phyloP scores from a whole-genome alignment of 2,888 invertebrate genomes.

The Epinotia ramella region DNA sequence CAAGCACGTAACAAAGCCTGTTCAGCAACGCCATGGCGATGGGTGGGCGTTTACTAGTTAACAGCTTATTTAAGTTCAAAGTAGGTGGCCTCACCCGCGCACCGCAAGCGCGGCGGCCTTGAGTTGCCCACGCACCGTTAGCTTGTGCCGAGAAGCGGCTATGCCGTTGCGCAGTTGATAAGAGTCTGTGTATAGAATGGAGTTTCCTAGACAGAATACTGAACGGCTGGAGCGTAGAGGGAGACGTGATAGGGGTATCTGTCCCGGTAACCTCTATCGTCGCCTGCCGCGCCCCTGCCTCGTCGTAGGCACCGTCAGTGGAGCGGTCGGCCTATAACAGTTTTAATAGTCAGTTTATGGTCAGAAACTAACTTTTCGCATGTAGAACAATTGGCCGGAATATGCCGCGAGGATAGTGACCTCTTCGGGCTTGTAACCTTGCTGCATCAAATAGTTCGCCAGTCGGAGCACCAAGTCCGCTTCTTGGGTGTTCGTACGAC shows the following conservation, averaged over 20 bases:
- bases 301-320: no score
- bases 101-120: no score
- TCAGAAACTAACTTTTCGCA: constrained; percentile 75
- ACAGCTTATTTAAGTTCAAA: no score
- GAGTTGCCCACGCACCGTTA: no score
- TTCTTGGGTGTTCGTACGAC: constrained; percentile 87
- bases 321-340: not conserved
- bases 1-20: no score
- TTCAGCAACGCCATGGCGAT: no score
- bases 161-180: no score
- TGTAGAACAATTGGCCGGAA: constrained; percentile 88
- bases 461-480: constrained; percentile 85
- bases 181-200: no score
- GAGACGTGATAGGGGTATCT: not conserved
- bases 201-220: no score
- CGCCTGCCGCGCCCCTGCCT: not conserved
- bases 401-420: constrained; percentile 91
- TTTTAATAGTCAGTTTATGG: not conserved
- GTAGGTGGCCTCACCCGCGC: no score
- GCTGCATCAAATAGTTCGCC: constrained; percentile 87
- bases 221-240: not conserved
- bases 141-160: no score
- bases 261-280: not conserved
- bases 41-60: no score
- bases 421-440: constrained; percentile 86